phyloP scores from a whole-genome alignment of 1,140 invertebrate species.

The Eubasilissa regina region DNA sequence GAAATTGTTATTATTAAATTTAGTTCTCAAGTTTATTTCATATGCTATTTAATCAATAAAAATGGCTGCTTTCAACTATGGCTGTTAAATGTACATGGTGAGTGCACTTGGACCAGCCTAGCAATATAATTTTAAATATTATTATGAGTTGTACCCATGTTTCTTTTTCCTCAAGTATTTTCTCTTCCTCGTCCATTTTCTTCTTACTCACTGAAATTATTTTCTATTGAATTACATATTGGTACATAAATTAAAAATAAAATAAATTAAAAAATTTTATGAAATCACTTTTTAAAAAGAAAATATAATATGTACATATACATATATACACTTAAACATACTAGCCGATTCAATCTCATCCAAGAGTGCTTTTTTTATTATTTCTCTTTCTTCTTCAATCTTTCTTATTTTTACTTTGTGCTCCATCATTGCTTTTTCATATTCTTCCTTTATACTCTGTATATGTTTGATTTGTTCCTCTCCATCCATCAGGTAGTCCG shows the following conservation, averaged over 20 bases:
- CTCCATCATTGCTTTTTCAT: slow-evolving; percentile 20
- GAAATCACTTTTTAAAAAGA: not conserved
- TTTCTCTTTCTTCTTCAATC: slow-evolving; percentile 31
- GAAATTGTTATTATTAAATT: not conserved
- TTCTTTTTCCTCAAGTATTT: slow-evolving; percentile 24
- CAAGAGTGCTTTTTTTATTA: slow-evolving; percentile 25
- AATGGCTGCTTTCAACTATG: not conserved
- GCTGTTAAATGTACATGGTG: too few species aligned
- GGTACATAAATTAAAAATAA: not conserved
- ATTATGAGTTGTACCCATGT: slow-evolving; percentile 4
- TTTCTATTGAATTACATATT: not conserved
- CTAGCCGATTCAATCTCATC: slow-evolving; percentile 32
- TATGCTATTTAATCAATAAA: not conserved
- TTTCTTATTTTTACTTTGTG: slow-evolving; percentile 16
- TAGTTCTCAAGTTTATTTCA: not conserved
- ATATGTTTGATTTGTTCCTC: slow-evolving; percentile 15
- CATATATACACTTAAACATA: not conserved
- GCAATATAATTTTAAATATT: too few species aligned
- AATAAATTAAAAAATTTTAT: not conserved
- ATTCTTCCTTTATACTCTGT: slow-evolving; percentile 22
- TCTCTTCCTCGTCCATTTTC: slow-evolving; percentile 11
- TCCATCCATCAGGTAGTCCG: slow-evolving; percentile 15
- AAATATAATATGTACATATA: not conserved
- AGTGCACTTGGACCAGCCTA: too few species aligned
- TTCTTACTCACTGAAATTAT: slow-evolving; percentile 28